These are phyloP conservation scores for Babylonia areolata DNA, from an alignment of 1,140 invertebrate genomes.

Conservation along the genomic window DNA sequence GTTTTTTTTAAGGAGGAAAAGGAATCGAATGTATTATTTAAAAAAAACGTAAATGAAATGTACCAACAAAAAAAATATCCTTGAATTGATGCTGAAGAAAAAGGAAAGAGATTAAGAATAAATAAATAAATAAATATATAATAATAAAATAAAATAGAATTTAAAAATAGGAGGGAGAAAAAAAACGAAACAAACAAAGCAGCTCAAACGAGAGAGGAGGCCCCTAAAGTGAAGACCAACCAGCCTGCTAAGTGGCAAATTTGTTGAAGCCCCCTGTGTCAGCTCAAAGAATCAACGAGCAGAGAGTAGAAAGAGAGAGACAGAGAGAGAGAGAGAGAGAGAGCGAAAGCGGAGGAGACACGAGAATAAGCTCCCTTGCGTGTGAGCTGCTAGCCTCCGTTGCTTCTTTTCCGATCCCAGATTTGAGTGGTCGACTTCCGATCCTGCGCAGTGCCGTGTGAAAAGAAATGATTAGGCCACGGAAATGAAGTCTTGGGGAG, in stretches of 20 bases:
- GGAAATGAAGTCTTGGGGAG: conserved; percentile 27
- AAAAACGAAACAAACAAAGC: too few relatives aligned
- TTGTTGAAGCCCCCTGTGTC: conserved; percentile 4
- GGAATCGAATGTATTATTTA: too few relatives aligned
- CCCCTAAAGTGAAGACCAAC: background rate
- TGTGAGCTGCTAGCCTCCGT: background rate
- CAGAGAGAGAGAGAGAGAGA: too few relatives aligned
- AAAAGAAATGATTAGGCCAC: conserved; percentile 27
- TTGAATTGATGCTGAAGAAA: background rate
- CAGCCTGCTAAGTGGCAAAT: conserved; percentile 27
- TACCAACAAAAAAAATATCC: too few relatives aligned
- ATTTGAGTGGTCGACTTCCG: conserved; percentile 27
- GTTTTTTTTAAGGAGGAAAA: too few relatives aligned
- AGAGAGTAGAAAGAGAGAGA: background rate
- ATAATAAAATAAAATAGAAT: background rate
- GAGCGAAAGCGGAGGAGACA: conserved; percentile 11
- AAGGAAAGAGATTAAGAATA: too few relatives aligned
- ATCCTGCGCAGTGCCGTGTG: conserved; percentile 24
- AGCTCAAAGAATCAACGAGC: background rate
- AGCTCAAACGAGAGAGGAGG: background rate
- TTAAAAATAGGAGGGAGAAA: background rate
- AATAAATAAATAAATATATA: background rate
- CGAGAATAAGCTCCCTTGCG: conserved; percentile 2
- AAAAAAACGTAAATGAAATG: too few relatives aligned
- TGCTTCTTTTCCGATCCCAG: conserved; percentile 20